These are phyloP conservation scores for Amphiprion clarkii DNA, from an alignment of 2,797 vertebrate genomes.

Conservation along the genomic window DNA sequence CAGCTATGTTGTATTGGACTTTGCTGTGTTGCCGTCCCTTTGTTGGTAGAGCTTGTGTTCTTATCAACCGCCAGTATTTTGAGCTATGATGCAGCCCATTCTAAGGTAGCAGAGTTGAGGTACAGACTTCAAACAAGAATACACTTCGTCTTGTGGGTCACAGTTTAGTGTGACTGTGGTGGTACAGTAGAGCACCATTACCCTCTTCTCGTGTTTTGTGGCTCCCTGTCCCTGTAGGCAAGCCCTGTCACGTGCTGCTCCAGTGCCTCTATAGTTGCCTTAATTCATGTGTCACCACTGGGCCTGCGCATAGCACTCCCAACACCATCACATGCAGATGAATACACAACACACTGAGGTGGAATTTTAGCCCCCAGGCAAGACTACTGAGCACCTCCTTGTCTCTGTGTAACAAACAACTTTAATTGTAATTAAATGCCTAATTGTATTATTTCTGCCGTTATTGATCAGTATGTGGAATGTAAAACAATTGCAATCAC, in stretches of 20 bases:
- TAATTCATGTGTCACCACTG: conserved; percentile 78
- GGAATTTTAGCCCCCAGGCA: conserved; percentile 27
- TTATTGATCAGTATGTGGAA: conserved; percentile 35
- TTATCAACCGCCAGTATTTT: conserved; percentile 37
- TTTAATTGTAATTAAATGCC: conserved; percentile 2
- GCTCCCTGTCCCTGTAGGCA: conserved; percentile 58
- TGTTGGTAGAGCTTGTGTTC: conserved; percentile 37
- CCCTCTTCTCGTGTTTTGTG: conserved; percentile 47
- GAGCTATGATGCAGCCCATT: conserved; percentile 52
- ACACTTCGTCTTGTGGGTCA: conserved; percentile 26
- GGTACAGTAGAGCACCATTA: conserved; percentile 50
- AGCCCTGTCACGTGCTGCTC: conserved; percentile 77
- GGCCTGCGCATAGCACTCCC: conserved; percentile 50
- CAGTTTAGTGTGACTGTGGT: conserved; percentile 31
- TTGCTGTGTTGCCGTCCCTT: conserved; percentile 14
- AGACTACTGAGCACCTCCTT: conserved; percentile 27
- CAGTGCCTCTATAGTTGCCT: conserved; percentile 85
- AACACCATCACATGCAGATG: conserved; percentile 48
- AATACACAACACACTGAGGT: conserved; percentile 39
- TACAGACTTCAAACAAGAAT: conserved; percentile 37
- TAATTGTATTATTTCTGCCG: neutral
- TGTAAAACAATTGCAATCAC: conserved; percentile 18
- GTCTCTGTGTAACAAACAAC: conserved; percentile 7
- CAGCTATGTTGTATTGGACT: conserved; percentile 43
- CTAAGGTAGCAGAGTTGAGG: conserved; percentile 65